Evolutionary conservation across 2,888 invertebrate species (phyloP).

Genomic region (Synergus gifuensis): DNA sequence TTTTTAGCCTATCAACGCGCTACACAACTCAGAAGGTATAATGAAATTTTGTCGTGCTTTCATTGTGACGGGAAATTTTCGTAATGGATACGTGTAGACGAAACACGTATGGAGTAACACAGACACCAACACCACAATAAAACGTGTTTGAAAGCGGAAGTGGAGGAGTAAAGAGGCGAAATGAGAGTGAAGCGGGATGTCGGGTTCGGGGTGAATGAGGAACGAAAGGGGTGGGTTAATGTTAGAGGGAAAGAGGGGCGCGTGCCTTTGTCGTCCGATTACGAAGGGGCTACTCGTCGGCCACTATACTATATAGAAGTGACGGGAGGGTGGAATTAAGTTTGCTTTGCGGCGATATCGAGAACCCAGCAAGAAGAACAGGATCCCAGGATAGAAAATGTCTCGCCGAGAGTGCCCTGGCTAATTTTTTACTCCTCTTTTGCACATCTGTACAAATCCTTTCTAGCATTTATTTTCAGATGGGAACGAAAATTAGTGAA

Average conservation of each 20-base stretch:
- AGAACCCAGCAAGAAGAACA: constrained; percentile 14
- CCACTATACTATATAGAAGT: not conserved
- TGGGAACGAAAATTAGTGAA: not conserved
- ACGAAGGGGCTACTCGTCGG: constrained; percentile 40
- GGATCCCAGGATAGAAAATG: constrained; percentile 8
- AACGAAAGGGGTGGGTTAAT: not conserved
- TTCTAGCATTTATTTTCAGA: not conserved
- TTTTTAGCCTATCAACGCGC: not conserved
- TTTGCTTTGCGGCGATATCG: constrained; percentile 42
- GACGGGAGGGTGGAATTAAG: constrained; percentile 22
- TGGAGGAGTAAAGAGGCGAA: not conserved
- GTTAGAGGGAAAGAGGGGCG: constrained; percentile 36
- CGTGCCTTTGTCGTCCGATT: constrained; percentile 44
- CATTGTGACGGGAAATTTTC: not conserved
- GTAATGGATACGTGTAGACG: not conserved
- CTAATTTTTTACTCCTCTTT: not conserved
- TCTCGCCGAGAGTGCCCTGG: not conserved
- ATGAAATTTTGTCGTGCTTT: not conserved
- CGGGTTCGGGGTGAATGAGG: not conserved
- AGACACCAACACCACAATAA: not conserved
- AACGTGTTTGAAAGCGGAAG: constrained; percentile 16
- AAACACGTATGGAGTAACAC: not conserved
- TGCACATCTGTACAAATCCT: not conserved
- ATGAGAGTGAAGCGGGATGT: constrained; percentile 22
- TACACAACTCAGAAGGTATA: not conserved